Base-by-base conservation (phyloP, 1,140 invertebrate genomes). In the Triops cancriformis region DNA sequence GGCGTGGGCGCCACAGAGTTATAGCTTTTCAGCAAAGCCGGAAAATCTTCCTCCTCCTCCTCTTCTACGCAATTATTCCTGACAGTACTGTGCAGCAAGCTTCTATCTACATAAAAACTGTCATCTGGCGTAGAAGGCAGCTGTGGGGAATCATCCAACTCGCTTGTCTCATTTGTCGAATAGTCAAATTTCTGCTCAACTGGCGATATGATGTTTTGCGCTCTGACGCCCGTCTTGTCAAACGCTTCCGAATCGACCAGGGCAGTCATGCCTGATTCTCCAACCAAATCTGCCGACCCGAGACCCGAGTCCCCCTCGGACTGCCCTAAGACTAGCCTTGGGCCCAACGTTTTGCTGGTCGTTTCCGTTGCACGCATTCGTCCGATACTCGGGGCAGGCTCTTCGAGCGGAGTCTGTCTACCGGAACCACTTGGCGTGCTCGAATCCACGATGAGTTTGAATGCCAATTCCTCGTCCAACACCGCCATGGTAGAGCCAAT, bases 381-480 rank as follows among this genome's bases (percentile, higher is more conserved):
- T 27, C 31, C 14, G 10, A 51, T n/a, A 23, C 43, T 42, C 26
- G 9, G 18, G 11, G 45, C 64, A 11, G 41, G 10, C 43, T 76
- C 75, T 51, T 76, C 75, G 3, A 74, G 73, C 73, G 64, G 26
- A 23, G 75, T 64, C 23, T 43, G 75, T n/a, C 43, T 76, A 6
- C 42, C 23, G 43, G 75, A 37, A 26, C 75, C 42, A 64, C 75
- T 42, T n/a, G 43, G 51, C 51, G n/a, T 64, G 51, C 18, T 73
- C 18, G 77, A 78, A 10, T 78, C 77, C 10, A 78, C 43, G 23
- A 78, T 78, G 27, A 78, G 43, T 0, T 73, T 73, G 41, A 78
- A 78, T n/a, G 77, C 77, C n/a, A 78, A 27, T 5, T 78, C 77
- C 31, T 78, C 77, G 41, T 78, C 77, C 18, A 78, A 27, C 18